These are phyloP conservation scores for Halictus quadricinctus DNA, from an alignment of 2,888 invertebrate species.

Conservation along the genomic window DNA sequence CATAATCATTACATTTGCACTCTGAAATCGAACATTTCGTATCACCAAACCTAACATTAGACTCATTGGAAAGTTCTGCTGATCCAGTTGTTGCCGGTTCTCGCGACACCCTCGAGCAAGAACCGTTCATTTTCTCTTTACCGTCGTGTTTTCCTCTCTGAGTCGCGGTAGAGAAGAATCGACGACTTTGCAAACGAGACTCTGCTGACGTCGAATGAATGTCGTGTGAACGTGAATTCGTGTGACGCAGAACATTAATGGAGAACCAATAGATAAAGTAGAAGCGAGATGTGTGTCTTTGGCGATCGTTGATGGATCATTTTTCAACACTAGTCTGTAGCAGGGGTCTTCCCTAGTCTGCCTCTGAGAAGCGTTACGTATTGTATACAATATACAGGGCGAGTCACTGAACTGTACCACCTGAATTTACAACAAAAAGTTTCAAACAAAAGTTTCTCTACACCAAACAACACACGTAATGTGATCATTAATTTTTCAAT, in stretches of 20 bases:
- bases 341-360: slow-evolving; percentile 58
- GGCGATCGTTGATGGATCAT: slow-evolving; percentile 64
- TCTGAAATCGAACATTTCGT: not conserved
- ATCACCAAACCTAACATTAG: not conserved
- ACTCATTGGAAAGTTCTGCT: not conserved
- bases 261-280: slow-evolving; percentile 50
- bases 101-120: not conserved
- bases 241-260: slow-evolving; percentile 58
- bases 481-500: not conserved
- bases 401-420: not conserved
- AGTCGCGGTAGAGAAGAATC: slow-evolving; percentile 4
- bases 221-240: slow-evolving; percentile 56
- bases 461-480: not conserved
- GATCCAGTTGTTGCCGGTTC: not conserved
- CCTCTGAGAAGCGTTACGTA: slow-evolving; percentile 32
- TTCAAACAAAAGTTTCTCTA: not conserved
- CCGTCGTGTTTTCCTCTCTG: not conserved
- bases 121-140: not conserved
- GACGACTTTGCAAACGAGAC: not conserved
- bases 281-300: slow-evolving; percentile 57
- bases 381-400: not conserved
- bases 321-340: slow-evolving; percentile 52
- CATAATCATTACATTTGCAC: not conserved
- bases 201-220: slow-evolving; percentile 45
- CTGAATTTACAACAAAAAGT: not conserved